Evolutionary conservation across 2,888 invertebrate species (phyloP), one percentile per base, ranked within the genome.

Genomic region (Hypsopygia costalis): DNA sequence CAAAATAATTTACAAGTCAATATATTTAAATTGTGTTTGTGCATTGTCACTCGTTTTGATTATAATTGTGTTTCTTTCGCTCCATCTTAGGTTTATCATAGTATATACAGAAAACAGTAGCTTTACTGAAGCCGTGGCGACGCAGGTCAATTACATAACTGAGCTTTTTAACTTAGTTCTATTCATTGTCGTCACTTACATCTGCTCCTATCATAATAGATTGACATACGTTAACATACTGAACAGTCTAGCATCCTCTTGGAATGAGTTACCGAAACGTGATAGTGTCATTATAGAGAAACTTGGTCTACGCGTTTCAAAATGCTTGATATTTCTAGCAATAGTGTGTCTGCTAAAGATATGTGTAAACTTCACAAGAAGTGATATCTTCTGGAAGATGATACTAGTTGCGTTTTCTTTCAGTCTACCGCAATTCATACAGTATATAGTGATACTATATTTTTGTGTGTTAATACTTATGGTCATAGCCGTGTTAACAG

Each of bases 71-170:
- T 82, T 79, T 46, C 44, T 66, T 11, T 52, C 54, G 1, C 21
- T 78, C 4, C 82, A 83, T 40, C 41, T 77, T 5, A 57, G 55
- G 20, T 51, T 71, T 3, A 54, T 82, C 7, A 53, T 66, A 16
- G 43, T 52, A 2, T 47, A 57, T 1, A 49, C 57, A 1, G 69
- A 70, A 7, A 53, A 58, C 25, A 64, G 52, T 25, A 44, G 58
- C 1, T 56, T 76, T 45, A 73, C 66, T 0, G 64, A 73, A 12
- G 71, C 58, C 11, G 39, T 74, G 0, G 51, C 76, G 46, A 77
- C 81, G 4, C 61, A 79, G 56, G 54, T 77, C 33, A 86, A 87
- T 48, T 83, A 83, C 32, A 53, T 77, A 1, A 34, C 76, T 1
- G 85, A 87, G 49, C 34, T 81, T 1, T 43, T 65, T 6, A 47